A percentile compares a stretch with the other conserved stretches of the same genome.
phyloP scores from a whole-genome alignment of 2,888 invertebrate genomes.

The Sarcophaga carnaria region DNA sequence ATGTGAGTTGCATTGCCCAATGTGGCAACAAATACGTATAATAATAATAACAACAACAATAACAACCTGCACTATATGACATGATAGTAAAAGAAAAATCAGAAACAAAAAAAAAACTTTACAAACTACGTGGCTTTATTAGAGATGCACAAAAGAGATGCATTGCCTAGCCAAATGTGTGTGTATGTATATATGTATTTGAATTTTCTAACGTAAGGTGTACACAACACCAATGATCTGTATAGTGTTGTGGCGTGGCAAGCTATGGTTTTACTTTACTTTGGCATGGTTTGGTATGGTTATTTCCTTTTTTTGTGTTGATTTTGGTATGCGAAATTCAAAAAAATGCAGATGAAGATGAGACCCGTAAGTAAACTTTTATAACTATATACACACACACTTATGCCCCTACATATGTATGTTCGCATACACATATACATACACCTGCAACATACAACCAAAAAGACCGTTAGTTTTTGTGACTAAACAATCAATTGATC shows the following conservation, averaged over 20 bases:
- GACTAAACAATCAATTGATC: slow-evolving; percentile 70
- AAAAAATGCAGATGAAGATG: slow-evolving; percentile 70
- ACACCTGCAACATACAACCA: slow-evolving; percentile 53
- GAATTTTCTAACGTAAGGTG: slow-evolving; percentile 25
- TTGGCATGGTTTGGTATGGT: slow-evolving; percentile 35
- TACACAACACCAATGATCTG: slow-evolving; percentile 21
- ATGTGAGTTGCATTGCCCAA: slow-evolving; percentile 46
- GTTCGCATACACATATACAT: slow-evolving; percentile 18
- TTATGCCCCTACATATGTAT: not conserved
- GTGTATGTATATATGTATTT: slow-evolving; percentile 26
- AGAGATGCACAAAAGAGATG: slow-evolving; percentile 40
- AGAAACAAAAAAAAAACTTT: slow-evolving; percentile 8
- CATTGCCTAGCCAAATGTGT: slow-evolving; percentile 15
- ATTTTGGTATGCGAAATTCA: slow-evolving; percentile 47
- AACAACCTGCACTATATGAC: slow-evolving; percentile 68
- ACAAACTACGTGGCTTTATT: slow-evolving; percentile 67
- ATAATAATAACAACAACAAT: slow-evolving; percentile 49
- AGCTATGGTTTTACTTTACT: slow-evolving; percentile 44
- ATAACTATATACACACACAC: slow-evolving; percentile 32
- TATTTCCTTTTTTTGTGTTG: slow-evolving; percentile 7
- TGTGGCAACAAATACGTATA: slow-evolving; percentile 11
- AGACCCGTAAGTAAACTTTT: slow-evolving; percentile 50
- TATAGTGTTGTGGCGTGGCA: slow-evolving; percentile 63
- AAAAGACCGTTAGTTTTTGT: slow-evolving; percentile 68
- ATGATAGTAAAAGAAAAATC: slow-evolving; percentile 46